Percentiles rank a stretch among this genome's conserved stretches.
phyloP scores from a whole-genome alignment of 30 jellyfish, hydroid and myxozoan species.

The Clytia hemisphaerica region DNA sequence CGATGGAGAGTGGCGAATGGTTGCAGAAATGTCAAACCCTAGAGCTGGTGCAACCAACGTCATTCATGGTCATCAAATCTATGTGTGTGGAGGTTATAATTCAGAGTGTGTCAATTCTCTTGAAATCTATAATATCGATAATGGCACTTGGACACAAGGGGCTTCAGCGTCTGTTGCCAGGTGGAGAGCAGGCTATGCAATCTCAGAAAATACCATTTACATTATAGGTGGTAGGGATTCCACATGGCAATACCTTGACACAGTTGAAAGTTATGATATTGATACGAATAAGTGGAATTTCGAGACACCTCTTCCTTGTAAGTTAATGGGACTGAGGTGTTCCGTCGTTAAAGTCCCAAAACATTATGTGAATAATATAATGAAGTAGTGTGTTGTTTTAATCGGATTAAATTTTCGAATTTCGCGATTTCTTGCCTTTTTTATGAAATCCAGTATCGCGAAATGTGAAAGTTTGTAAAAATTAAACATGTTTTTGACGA shows the following conservation, averaged over 20 bases:
- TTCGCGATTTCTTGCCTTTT: too few relatives aligned
- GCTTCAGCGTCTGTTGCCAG: slow-evolving; percentile 53
- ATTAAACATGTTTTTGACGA: too few relatives aligned
- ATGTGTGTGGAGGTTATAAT: slow-evolving; percentile 81
- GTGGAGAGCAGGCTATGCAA: slow-evolving; percentile 78
- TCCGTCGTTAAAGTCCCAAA: slow-evolving; percentile 55
- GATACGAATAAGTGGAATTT: slow-evolving; percentile 41
- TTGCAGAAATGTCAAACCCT: slow-evolving; percentile 54
- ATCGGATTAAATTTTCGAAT: too few relatives aligned
- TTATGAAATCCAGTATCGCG: too few relatives aligned
- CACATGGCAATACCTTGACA: slow-evolving; percentile 81
- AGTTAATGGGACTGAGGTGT: slow-evolving; percentile 78
- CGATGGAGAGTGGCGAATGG: slow-evolving; percentile 60
- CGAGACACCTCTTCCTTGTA: slow-evolving; percentile 38
- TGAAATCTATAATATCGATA: slow-evolving; percentile 54
- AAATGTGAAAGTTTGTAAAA: too few relatives aligned
- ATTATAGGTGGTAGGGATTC: slow-evolving; percentile 81
- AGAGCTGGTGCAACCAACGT: slow-evolving; percentile 91
- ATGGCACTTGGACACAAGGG: slow-evolving; percentile 35
- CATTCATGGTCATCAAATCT: slow-evolving; percentile 38
- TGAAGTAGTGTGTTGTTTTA: too few relatives aligned
- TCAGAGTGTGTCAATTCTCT: slow-evolving; percentile 50
- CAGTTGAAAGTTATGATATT: slow-evolving; percentile 56
- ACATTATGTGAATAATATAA: too few relatives aligned
- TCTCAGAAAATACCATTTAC: slow-evolving; percentile 33